Evolutionary conservation across 2,888 invertebrate species (phyloP), one percentile per base, ranked within the genome.

Genomic region (Caenorhabditis angaria): DNA sequence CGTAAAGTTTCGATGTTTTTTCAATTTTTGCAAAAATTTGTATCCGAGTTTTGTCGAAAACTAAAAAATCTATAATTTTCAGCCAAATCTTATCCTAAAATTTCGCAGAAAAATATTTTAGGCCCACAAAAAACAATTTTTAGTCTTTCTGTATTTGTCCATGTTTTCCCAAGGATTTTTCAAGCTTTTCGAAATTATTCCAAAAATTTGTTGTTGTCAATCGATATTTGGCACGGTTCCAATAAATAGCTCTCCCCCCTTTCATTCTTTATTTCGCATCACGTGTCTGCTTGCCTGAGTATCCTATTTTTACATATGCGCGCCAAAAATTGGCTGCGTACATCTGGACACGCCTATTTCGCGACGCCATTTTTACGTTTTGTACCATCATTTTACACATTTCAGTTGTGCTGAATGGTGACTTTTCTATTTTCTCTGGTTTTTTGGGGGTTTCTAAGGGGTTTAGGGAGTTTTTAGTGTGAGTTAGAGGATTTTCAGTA

Each of bases 231-330:
- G 27, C 20, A 32, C 29, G 2, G 35, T 25, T 54, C n/a, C 27
- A 18, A 55, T 6, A 6, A 18, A 29, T 35, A 22, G 58, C 58
- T 35, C 47, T 24, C 58, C 58, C 6, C 55, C 32, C 53, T 29
- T 8, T n/a, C 29, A n/a, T 55, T 28, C 29, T 20, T 51, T 22
- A 22, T 51, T 25, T 5, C 6, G 20, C 8, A n/a, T 58, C 58
- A 58, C 58, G 58, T 58, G 58, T 22, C 27, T 24, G 58, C 41
- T 58, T 58, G 58, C 18, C 58, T 58, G 58, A 58, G 58, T 58
- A 58, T 58, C 58, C 35, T 35, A 47, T 24, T 24, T 22, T 29
- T 58, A 41, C 10, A 18, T 41, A 47, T 47, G 35, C 35, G 58
- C 24, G n/a, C 41, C 14, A 25, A 24, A 20, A 14, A 14, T 58